Evolutionary conservation across 1,140 invertebrate genomes (phyloP).

Genomic region (Matsumurasca onukii): DNA sequence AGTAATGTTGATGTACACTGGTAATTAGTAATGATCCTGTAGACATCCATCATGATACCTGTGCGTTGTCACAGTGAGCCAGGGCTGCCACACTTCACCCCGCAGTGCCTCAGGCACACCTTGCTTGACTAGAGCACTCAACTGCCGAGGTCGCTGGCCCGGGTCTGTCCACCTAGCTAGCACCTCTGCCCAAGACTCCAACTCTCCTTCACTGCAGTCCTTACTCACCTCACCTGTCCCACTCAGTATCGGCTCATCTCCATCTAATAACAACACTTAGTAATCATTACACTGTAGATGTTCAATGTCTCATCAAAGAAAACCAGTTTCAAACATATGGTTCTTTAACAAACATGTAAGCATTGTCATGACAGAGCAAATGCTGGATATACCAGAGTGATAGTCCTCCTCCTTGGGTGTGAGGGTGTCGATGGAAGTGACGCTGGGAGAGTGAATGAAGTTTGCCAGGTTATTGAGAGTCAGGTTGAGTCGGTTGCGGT

Average conservation of each 20-base stretch:
- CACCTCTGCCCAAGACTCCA: conserved; percentile 91
- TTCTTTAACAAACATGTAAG: no score
- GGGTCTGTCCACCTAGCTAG: conserved; percentile 71
- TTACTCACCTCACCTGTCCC: conserved; percentile 96
- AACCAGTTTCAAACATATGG: no score
- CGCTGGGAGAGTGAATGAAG: conserved; percentile 70
- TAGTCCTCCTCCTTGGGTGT: conserved; percentile 74
- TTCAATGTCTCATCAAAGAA: background rate
- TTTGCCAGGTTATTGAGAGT: conserved; percentile 66
- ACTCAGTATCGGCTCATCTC: conserved; percentile 93
- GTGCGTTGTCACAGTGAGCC: conserved; percentile 81
- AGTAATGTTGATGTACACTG: conserved; percentile 59
- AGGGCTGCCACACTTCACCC: conserved; percentile 98
- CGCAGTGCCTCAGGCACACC: conserved; percentile 95
- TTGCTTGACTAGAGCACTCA: conserved; percentile 74
- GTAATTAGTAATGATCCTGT: conserved; percentile 89
- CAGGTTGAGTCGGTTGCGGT: conserved; percentile 72
- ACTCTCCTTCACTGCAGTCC: conserved; percentile 89
- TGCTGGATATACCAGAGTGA: conserved; percentile 61
- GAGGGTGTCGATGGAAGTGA: conserved; percentile 70
- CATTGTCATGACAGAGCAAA: no score
- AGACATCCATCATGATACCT: conserved; percentile 86
- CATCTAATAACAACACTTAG: conserved; percentile 57
- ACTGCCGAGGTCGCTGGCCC: conserved; percentile 74
- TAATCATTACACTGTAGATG: background rate